Conservation (phyloP, 2,113 vertebrate genomes). For the Anas platyrhynchos region DNA sequence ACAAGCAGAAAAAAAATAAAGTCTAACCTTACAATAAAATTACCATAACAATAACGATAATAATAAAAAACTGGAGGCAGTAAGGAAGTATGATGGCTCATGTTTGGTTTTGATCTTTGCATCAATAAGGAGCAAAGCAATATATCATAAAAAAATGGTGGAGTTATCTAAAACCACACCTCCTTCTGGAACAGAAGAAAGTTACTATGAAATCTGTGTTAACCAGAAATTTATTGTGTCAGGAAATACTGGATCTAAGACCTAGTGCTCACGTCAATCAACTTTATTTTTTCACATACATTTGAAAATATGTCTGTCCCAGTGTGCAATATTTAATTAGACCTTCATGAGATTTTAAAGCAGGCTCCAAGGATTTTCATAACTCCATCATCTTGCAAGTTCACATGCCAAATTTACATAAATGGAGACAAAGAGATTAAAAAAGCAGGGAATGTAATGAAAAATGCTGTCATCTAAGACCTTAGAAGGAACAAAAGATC, state of each 20-base stretch:
- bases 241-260: constrained; percentile 2
- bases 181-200: not conserved
- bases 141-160: not conserved
- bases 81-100: not conserved
- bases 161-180: not conserved
- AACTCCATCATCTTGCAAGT: constrained; percentile 18
- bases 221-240: not conserved
- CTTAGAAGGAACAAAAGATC: constrained; percentile 14
- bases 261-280: not conserved
- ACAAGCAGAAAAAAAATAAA: not conserved
- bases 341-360: constrained; percentile 54
- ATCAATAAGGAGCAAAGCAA: not conserved
- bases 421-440: constrained; percentile 53
- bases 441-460: constrained; percentile 35
- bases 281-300: not conserved
- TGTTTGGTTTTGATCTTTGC: not conserved
- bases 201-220: not conserved
- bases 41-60: not conserved
- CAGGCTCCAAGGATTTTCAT: constrained; percentile 51
- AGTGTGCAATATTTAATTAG: constrained; percentile 45
- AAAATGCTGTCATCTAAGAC: constrained; percentile 50
- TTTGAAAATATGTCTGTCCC: constrained; percentile 17
- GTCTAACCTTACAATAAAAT: not conserved
- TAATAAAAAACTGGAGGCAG: not conserved
- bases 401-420: constrained; percentile 56